These are phyloP conservation scores for Plusia festucae DNA, from an alignment of 2,888 invertebrate species.

Conservation along the genomic window DNA sequence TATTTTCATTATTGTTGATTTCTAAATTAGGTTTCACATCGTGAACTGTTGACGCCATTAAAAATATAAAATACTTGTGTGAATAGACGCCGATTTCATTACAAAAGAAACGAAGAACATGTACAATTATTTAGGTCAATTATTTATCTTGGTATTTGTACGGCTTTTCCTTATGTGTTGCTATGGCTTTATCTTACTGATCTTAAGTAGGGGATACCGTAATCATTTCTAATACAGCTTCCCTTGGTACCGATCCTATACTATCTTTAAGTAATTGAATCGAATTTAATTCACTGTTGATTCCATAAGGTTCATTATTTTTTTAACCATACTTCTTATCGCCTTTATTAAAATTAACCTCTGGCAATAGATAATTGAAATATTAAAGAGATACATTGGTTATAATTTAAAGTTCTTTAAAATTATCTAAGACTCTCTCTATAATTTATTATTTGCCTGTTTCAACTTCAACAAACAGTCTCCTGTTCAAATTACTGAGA, in stretches of 20 bases:
- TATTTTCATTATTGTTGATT: too few species aligned
- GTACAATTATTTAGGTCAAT: constrained; percentile 33
- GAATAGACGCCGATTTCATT: not conserved
- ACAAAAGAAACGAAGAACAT: constrained; percentile 7
- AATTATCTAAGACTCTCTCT: too few species aligned
- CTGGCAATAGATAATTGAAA: too few species aligned
- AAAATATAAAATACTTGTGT: not conserved
- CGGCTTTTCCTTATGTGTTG: constrained; percentile 42
- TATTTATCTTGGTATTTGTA: constrained; percentile 37
- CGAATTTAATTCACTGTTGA: not conserved
- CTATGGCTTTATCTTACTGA: constrained; percentile 21
- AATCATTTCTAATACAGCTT: constrained; percentile 32
- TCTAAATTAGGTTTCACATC: too few species aligned
- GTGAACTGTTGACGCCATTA: too few species aligned
- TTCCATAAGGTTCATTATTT: constrained; percentile 9
- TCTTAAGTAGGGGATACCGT: constrained; percentile 32
- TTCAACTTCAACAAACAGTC: too few species aligned
- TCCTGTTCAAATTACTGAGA: too few species aligned
- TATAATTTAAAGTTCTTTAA: too few species aligned
- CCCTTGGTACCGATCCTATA: not conserved
- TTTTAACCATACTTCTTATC: too few species aligned
- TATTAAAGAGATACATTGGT: too few species aligned
- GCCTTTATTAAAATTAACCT: too few species aligned
- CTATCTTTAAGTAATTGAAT: not conserved
- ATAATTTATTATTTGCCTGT: too few species aligned